Evolutionary conservation across 2,888 invertebrate species (phyloP), one percentile per base, ranked within the genome.

Genomic region (Hyles lineata): DNA sequence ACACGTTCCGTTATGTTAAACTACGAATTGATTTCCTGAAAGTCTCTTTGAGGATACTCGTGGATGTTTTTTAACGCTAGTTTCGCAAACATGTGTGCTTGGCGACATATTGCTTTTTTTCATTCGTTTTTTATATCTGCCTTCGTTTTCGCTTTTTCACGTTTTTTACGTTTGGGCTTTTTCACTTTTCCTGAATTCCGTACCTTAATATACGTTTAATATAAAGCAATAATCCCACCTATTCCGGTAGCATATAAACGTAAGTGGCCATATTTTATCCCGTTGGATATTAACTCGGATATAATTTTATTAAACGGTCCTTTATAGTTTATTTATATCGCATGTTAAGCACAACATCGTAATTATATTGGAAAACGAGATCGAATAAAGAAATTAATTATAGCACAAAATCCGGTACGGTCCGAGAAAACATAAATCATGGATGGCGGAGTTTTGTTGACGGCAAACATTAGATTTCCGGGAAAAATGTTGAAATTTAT

Each of bases 51-150:
- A 86, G 86, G 85, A 73, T n/a, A 70, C 69, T 52, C 72, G 72
- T 81, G 80, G 80, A 83, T 84, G 84, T 87, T 88, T 89, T 90
- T 90, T 89, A 89, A 89, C 87, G 82, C 80, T 77, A 84, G 84
- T 86, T 86, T 86, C 83, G 85, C 90, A 90, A 91, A 91, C 91
- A 91, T 84, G 85, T 88, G 89, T 80, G 87, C 82, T 81, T 75
- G 78, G 81, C 82, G 86, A 89, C 87, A 89, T 92, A 92, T 92
- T 92, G 90, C 89, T 90, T 91, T 90, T 70, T 90, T 89, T 90
- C 88, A 87, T 87, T 87, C 88, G 86, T 87, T 90, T 88, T 87
- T 84, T 89, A 85, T 87, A 84, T 84, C 83, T 81, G 73, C 80
- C 77, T 82, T 83, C 85, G 86, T 89, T 88, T 88, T 90, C 87